Percentiles rank a stretch among this genome's conserved stretches.
Evolutionary conservation across 2,888 invertebrate genomes (phyloP).

Genomic region (Xestia xanthographa): DNA sequence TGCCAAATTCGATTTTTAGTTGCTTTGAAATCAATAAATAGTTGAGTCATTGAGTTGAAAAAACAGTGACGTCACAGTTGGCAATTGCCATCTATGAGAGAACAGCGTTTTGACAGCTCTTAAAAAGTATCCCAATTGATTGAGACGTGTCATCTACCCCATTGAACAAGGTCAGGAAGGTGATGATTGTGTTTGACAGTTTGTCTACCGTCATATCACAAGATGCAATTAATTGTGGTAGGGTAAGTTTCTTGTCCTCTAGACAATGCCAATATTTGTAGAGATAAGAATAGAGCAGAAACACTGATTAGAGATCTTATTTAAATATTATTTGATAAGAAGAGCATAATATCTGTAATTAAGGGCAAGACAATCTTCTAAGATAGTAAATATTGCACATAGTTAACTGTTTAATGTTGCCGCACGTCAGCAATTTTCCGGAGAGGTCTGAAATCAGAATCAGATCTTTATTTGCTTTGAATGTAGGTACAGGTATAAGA

Average conservation of each 20-base stretch:
- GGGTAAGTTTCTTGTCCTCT: conserved; percentile 16
- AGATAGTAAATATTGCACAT: conserved; percentile 11
- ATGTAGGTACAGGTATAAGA: too few species aligned
- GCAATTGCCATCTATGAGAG: too few species aligned
- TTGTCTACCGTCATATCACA: conserved; percentile 7
- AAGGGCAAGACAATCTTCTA: neutral
- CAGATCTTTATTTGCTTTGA: too few species aligned
- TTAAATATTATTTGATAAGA: conserved; percentile 43
- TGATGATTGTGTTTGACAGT: neutral
- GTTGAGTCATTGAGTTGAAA: too few species aligned
- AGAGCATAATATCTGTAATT: neutral
- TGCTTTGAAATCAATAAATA: too few species aligned
- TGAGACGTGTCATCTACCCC: too few species aligned
- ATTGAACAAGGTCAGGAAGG: too few species aligned
- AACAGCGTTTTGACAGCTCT: too few species aligned
- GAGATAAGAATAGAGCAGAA: conserved; percentile 22
- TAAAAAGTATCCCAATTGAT: too few species aligned
- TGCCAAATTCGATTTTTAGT: too few species aligned
- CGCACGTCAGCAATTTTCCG: neutral
- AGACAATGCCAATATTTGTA: conserved; percentile 43
- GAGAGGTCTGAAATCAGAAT: too few species aligned
- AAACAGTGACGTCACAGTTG: too few species aligned
- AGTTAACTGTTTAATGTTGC: neutral
- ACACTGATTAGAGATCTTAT: conserved; percentile 29
- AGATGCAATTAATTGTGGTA: conserved; percentile 25